Conservation (phyloP, 2,888 invertebrate genomes). For the Eristalis intricaria region DNA sequence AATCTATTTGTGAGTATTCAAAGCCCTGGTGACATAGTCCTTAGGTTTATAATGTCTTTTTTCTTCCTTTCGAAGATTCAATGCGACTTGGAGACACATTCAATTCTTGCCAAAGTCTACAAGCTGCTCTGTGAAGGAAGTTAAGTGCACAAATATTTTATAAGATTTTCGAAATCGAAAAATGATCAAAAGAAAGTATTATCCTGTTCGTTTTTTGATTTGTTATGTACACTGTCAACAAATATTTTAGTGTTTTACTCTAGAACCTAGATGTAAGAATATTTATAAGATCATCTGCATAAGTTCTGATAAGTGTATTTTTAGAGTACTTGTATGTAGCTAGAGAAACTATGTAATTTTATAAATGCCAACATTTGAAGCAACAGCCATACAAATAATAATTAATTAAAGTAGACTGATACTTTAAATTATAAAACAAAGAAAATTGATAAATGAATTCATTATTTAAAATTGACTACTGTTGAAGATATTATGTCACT, state of each 20-base stretch:
- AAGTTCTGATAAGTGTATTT: not conserved
- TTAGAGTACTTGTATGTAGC: not conserved
- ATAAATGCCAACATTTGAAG: not conserved
- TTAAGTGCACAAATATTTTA: slow-evolving; percentile 78
- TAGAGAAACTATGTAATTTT: not conserved
- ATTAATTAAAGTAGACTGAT: slow-evolving; percentile 49
- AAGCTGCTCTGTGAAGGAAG: slow-evolving; percentile 76
- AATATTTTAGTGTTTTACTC: slow-evolving; percentile 31
- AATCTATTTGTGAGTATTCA: slow-evolving; percentile 77
- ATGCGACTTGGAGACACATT: slow-evolving; percentile 80
- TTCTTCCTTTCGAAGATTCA: slow-evolving; percentile 75
- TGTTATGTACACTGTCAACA: slow-evolving; percentile 21
- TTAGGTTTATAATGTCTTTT: not conserved
- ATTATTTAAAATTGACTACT: not conserved
- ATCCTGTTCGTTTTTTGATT: slow-evolving; percentile 1
- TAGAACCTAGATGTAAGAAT: not conserved
- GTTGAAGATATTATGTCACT: not conserved
- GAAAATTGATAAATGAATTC: not conserved
- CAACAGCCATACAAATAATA: slow-evolving; percentile 39
- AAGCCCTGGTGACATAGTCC: not conserved
- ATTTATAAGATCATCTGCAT: slow-evolving; percentile 12
- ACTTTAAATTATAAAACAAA: slow-evolving; percentile 26
- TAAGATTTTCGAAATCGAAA: slow-evolving; percentile 61
- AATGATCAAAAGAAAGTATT: slow-evolving; percentile 17
- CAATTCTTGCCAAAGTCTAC: slow-evolving; percentile 79